These are phyloP conservation scores for Antennarius maculatus DNA, from an alignment of 2,797 vertebrate genomes.

Conservation along the genomic window DNA sequence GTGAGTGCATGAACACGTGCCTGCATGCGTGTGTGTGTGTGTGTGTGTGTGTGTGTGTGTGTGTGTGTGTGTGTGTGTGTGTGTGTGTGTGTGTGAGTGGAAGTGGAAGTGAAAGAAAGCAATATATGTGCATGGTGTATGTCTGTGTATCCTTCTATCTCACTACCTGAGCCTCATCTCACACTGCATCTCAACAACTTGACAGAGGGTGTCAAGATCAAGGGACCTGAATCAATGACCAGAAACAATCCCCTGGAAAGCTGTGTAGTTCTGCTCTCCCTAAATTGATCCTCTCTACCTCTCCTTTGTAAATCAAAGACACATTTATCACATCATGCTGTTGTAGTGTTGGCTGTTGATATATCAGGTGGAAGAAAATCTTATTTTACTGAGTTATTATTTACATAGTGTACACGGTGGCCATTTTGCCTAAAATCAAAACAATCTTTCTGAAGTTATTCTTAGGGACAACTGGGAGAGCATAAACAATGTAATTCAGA, in stretches of 20 bases:
- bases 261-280: constrained; percentile 48
- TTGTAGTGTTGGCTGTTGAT: constrained; percentile 13
- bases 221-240: constrained; percentile 77
- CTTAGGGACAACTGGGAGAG: constrained; percentile 36
- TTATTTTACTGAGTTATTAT: constrained; percentile 65
- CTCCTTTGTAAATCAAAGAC: constrained; percentile 56
- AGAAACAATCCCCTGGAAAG: constrained; percentile 73
- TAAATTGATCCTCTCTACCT: constrained; percentile 12
- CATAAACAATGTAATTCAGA: constrained; percentile 37
- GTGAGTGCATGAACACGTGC: too few relatives aligned
- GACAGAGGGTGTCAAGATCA: constrained; percentile 66
- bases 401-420: constrained; percentile 46
- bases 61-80: neutral
- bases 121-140: constrained; percentile 33
- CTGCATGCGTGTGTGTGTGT: constrained; percentile 34
- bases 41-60: too few relatives aligned
- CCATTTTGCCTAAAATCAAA: constrained; percentile 65
- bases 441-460: constrained; percentile 56
- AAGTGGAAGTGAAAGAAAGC: neutral
- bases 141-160: constrained; percentile 49
- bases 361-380: constrained; percentile 72
- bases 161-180: constrained; percentile 57
- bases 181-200: constrained; percentile 67
- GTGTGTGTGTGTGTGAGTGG: constrained; percentile 14
- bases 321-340: constrained; percentile 13